A percentile compares a stretch with the other conserved stretches of the same genome.
Conservation (phyloP, 2,113 vertebrate species). For the Dolichotis patagonum region DNA sequence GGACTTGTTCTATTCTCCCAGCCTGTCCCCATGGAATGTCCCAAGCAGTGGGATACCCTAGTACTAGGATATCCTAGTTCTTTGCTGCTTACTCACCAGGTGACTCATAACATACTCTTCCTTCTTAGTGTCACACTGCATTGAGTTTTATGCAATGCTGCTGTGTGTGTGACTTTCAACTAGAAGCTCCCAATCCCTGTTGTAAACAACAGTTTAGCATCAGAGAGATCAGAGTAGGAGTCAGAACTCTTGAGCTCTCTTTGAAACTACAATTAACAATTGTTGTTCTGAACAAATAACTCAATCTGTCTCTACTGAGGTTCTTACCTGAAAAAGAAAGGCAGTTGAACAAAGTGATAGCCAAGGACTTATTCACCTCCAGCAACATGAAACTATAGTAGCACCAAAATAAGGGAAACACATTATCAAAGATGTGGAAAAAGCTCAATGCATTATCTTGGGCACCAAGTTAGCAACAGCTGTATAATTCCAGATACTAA, state of each 20-base stretch:
- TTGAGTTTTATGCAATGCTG: not conserved
- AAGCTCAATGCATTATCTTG: not conserved
- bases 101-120: not conserved
- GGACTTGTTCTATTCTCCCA: not conserved
- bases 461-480: not conserved
- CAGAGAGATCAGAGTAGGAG: not conserved
- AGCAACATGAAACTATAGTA: not conserved
- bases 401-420: not conserved
- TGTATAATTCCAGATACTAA: not conserved
- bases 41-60: too few relatives aligned
- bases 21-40: not conserved
- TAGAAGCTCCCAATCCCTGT: not conserved
- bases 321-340: slow-evolving; percentile 21
- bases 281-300: not conserved
- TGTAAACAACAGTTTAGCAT: not conserved
- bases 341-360: not conserved
- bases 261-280: not conserved
- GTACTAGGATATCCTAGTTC: not conserved
- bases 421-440: not conserved
- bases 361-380: not conserved
- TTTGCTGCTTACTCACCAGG: not conserved
- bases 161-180: not conserved
- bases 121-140: not conserved
- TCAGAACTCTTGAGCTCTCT: not conserved
- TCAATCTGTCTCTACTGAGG: not conserved